phyloP scores from a whole-genome alignment of 2,888 invertebrate genomes.

The Hydroisotoma schaefferi region DNA sequence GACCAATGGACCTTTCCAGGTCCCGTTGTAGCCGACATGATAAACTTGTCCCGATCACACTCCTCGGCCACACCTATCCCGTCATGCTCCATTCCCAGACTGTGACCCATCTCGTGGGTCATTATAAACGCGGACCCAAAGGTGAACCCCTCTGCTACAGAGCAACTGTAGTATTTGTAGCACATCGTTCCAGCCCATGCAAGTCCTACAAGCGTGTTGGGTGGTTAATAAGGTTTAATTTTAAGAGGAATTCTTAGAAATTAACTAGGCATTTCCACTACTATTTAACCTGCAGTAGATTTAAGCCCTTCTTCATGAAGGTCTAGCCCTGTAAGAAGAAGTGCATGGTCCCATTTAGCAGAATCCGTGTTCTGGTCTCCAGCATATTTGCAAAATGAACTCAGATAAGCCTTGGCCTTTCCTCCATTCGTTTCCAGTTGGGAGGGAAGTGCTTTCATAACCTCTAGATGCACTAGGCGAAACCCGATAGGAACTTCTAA shows the following conservation, averaged over 20 bases:
- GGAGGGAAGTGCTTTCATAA: slow-evolving; percentile 47
- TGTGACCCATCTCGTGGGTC: slow-evolving; percentile 53
- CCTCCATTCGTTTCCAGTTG: slow-evolving; percentile 49
- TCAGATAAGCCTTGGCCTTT: slow-evolving; percentile 51
- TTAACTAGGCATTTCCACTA: not conserved
- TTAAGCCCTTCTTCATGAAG: slow-evolving; percentile 44
- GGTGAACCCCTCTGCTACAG: slow-evolving; percentile 52
- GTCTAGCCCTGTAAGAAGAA: slow-evolving; percentile 50
- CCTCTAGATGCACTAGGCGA: slow-evolving; percentile 50
- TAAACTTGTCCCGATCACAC: slow-evolving; percentile 49
- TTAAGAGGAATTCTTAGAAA: not conserved
- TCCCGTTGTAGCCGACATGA: slow-evolving; percentile 51
- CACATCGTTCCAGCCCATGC: slow-evolving; percentile 51
- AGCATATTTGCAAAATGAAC: slow-evolving; percentile 50
- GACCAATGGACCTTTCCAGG: slow-evolving; percentile 53
- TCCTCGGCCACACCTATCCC: slow-evolving; percentile 50
- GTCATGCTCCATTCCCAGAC: slow-evolving; percentile 52
- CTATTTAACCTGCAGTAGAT: slow-evolving; percentile 33
- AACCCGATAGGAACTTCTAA: slow-evolving; percentile 50
- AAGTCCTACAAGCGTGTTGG: slow-evolving; percentile 1
- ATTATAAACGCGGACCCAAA: slow-evolving; percentile 53
- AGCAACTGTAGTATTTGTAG: slow-evolving; percentile 51
- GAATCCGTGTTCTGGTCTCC: slow-evolving; percentile 42
- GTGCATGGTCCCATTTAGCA: slow-evolving; percentile 52
- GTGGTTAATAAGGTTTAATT: too few species aligned